These are phyloP conservation scores for Marmota monax DNA, from an alignment of 2,113 vertebrate species.

Conservation along the genomic window DNA sequence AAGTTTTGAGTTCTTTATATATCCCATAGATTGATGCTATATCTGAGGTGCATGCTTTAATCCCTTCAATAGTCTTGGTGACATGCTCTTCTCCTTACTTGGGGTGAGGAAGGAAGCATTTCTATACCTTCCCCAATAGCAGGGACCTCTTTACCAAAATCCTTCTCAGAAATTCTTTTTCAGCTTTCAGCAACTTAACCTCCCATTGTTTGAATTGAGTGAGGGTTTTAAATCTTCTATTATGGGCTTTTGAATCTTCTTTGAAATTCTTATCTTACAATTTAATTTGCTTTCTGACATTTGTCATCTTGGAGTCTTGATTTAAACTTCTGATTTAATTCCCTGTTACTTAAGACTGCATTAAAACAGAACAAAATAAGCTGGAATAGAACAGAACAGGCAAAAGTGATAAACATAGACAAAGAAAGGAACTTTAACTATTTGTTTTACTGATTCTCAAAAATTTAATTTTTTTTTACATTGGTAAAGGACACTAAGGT, in stretches of 20 bases:
- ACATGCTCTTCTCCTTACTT: not conserved
- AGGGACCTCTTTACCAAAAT: not conserved
- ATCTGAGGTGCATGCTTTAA: not conserved
- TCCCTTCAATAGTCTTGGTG: not conserved
- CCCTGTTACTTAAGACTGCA: slow-evolving; percentile 41
- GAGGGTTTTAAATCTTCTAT: not conserved
- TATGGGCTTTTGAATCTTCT: slow-evolving; percentile 17
- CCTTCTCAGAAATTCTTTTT: not conserved
- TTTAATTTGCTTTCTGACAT: slow-evolving; percentile 6
- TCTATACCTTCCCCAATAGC: not conserved
- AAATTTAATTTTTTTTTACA: not conserved
- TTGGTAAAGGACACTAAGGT: not conserved
- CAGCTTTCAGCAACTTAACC: not conserved
- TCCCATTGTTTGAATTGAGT: slow-evolving; percentile 15
- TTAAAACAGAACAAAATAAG: slow-evolving; percentile 31
- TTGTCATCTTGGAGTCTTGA: not conserved
- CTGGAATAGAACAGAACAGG: not conserved
- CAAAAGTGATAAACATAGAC: not conserved
- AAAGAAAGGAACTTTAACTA: not conserved
- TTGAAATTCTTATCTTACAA: not conserved
- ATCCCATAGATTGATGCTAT: no score
- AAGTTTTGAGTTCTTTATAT: no score
- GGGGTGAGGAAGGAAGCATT: not conserved
- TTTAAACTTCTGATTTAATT: slow-evolving; percentile 50
- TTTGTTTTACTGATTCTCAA: not conserved